phyloP scores from a whole-genome alignment of 2,888 invertebrate species.

The Nemurella pictetii region DNA sequence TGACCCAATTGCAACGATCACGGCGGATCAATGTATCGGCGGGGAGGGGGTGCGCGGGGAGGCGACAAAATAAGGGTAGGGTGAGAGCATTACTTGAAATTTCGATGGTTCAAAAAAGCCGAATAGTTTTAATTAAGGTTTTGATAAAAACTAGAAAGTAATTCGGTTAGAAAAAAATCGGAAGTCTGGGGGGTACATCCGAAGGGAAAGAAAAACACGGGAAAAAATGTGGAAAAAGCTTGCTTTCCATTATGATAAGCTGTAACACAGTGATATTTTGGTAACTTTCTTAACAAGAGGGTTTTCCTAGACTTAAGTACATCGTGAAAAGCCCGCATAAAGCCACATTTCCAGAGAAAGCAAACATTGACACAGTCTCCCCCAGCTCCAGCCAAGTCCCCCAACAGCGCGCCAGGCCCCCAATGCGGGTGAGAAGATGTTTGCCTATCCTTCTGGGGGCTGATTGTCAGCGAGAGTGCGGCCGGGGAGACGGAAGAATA shows the following conservation, averaged over 20 bases:
- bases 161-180: background rate
- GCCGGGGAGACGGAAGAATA: constrained; percentile 8
- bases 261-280: background rate
- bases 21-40: background rate
- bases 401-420: background rate
- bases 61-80: no score
- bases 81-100: no score
- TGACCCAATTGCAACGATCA: background rate
- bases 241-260: background rate
- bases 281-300: background rate
- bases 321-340: constrained; percentile 25
- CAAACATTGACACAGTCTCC: constrained; percentile 32
- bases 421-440: constrained; percentile 16
- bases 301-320: background rate
- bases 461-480: background rate
- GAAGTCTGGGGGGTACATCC: background rate
- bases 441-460: constrained; percentile 3
- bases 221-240: background rate
- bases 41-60: background rate
- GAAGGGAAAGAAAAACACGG: background rate
- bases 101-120: background rate
- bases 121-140: background rate
- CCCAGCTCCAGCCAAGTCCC: background rate
- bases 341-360: constrained; percentile 29
- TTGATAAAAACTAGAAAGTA: background rate